phyloP scores from a whole-genome alignment of 2,113 vertebrate genomes.

The Xiphophorus maculatus region DNA sequence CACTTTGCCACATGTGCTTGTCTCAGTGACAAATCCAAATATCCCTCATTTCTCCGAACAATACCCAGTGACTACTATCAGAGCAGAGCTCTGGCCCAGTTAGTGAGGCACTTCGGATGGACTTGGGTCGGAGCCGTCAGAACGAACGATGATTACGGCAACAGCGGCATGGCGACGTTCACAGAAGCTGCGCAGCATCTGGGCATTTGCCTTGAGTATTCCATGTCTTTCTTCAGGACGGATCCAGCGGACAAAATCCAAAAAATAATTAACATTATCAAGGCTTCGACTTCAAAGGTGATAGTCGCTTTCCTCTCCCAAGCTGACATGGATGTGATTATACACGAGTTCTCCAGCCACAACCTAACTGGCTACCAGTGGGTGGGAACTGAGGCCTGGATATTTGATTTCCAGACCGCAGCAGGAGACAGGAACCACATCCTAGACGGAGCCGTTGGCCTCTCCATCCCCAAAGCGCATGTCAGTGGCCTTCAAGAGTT shows the following conservation, averaged over 20 bases:
- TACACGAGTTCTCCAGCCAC: constrained; percentile 61
- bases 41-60: constrained; percentile 69
- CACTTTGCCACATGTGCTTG: constrained; percentile 76
- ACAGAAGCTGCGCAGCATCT: constrained; percentile 55
- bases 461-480: constrained; percentile 72
- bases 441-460: constrained; percentile 75
- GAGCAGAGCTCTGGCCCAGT: constrained; percentile 69
- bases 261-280: constrained; percentile 65
- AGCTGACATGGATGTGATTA: constrained; percentile 65
- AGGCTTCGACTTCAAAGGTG: constrained; percentile 68
- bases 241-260: constrained; percentile 65
- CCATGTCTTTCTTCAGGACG: constrained; percentile 55
- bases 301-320: constrained; percentile 71
- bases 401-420: constrained; percentile 69
- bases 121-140: constrained; percentile 75
- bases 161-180: constrained; percentile 71
- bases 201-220: constrained; percentile 55
- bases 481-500: constrained; percentile 73
- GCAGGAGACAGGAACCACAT: constrained; percentile 56
- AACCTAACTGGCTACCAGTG: constrained; percentile 79
- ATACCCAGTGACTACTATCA: constrained; percentile 75
- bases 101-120: constrained; percentile 76
- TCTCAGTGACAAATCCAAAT: constrained; percentile 73
- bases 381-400: constrained; percentile 79
- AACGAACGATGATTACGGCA: constrained; percentile 76